Evolutionary conservation across 2,113 vertebrate species (phyloP).

Genomic region (Rhinoderma darwinii): DNA sequence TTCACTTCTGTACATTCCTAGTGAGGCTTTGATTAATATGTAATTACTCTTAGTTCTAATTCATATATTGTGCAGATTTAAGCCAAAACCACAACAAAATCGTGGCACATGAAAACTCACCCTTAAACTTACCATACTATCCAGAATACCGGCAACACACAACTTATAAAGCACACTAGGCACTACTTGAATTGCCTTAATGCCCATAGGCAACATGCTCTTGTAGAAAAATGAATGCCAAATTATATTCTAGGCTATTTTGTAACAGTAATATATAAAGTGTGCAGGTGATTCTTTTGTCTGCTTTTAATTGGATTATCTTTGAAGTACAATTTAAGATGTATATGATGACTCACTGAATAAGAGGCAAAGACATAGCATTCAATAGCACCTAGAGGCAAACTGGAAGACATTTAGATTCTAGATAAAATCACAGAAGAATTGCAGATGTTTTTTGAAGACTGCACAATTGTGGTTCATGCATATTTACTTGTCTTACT

Average conservation of each 20-base stretch:
- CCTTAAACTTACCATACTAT: no score
- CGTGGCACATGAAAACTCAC: no score
- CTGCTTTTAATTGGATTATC: background rate
- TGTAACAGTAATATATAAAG: background rate
- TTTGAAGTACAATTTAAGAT: background rate
- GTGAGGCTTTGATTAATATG: no score
- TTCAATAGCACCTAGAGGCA: background rate
- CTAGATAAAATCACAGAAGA: slow-evolving; percentile 16
- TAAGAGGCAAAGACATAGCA: background rate
- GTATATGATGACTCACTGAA: background rate
- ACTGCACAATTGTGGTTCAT: background rate
- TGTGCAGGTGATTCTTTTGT: background rate
- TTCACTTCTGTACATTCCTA: no score
- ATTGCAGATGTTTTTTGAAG: slow-evolving; percentile 10
- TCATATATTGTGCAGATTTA: no score
- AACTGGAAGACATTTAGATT: slow-evolving; percentile 24
- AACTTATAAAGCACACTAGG: background rate
- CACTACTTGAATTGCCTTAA: no score
- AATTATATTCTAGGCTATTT: background rate
- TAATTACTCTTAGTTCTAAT: no score
- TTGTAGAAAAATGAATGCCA: background rate
- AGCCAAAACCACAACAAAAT: no score
- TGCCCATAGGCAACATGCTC: background rate
- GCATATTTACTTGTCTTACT: background rate
- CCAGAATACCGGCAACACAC: background rate